Conservation (phyloP, 2,797 vertebrate species). For the Pangasius krempfi region DNA sequence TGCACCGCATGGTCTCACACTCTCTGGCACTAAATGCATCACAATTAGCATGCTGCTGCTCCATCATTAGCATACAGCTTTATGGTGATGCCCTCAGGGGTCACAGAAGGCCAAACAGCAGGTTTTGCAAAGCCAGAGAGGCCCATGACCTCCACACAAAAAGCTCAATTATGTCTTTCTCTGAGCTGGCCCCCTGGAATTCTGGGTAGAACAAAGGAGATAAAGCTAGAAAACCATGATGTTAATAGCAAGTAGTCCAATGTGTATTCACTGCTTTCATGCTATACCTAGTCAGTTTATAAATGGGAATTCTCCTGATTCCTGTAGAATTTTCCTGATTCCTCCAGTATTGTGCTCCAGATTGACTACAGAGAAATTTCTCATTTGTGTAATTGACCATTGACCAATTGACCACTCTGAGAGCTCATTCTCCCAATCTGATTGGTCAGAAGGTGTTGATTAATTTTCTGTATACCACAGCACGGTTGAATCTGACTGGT, state of each 20-base stretch:
- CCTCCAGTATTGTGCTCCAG: neutral
- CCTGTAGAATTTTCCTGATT: too few species aligned
- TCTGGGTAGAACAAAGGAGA: constrained; percentile 43
- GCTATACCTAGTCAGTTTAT: neutral
- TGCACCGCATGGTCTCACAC: neutral
- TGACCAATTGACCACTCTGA: too few species aligned
- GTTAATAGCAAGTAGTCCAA: constrained; percentile 4
- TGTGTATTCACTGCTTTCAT: constrained; percentile 25
- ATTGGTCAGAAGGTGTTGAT: neutral
- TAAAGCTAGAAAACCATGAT: constrained; percentile 41
- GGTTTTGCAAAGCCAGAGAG: constrained; percentile 44
- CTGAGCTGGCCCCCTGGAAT: constrained; percentile 16
- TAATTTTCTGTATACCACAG: neutral
- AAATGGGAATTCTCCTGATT: neutral
- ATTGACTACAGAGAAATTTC: neutral
- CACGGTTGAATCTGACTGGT: neutral
- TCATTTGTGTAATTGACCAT: neutral
- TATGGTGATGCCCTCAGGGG: constrained; percentile 44
- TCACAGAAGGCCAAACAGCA: constrained; percentile 70
- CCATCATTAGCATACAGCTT: constrained; percentile 67
- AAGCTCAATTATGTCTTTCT: constrained; percentile 20
- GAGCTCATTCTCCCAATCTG: neutral
- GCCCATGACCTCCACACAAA: constrained; percentile 69
- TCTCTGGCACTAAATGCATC: constrained; percentile 55
- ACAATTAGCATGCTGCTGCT: constrained; percentile 64